phyloP scores from a whole-genome alignment of 1,140 invertebrate species.

The Leptinotarsa defecta region DNA sequence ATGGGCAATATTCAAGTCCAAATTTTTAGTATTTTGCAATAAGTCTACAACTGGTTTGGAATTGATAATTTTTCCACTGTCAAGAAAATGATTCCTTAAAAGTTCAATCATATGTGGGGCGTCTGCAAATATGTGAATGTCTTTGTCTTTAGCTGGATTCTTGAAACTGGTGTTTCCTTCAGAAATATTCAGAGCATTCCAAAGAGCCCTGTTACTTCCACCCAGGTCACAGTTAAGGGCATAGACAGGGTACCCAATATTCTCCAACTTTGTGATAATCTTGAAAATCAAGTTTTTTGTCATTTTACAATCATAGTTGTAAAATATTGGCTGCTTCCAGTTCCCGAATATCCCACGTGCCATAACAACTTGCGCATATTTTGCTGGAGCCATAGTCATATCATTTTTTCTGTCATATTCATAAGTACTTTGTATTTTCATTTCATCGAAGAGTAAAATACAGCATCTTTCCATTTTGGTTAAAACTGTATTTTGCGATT shows the following conservation, averaged over 20 bases:
- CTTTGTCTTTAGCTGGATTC: slow-evolving; percentile 28
- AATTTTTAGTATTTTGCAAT: slow-evolving; percentile 27
- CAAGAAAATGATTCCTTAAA: slow-evolving; percentile 33
- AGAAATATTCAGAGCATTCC: slow-evolving; percentile 29
- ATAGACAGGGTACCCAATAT: slow-evolving; percentile 30
- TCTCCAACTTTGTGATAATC: slow-evolving; percentile 31
- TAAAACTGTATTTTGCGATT: slow-evolving; percentile 17
- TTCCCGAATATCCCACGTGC: no score
- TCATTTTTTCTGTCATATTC: neutral
- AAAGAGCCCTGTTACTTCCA: slow-evolving; percentile 31
- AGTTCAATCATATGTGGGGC: slow-evolving; percentile 31
- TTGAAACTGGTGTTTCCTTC: slow-evolving; percentile 32
- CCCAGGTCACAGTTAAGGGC: slow-evolving; percentile 27
- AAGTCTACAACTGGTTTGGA: slow-evolving; percentile 26
- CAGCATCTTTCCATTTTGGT: slow-evolving; percentile 31
- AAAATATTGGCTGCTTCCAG: slow-evolving; percentile 31
- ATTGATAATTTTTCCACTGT: slow-evolving; percentile 28
- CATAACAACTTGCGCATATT: no score
- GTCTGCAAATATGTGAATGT: slow-evolving; percentile 30
- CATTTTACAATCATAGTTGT: slow-evolving; percentile 34
- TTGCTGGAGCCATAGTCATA: no score
- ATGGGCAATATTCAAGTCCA: slow-evolving; percentile 32
- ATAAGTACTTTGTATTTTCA: slow-evolving; percentile 29
- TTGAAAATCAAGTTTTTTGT: slow-evolving; percentile 29
- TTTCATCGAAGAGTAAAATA: slow-evolving; percentile 34